A percentile compares a stretch with the other conserved stretches of the same genome.
Evolutionary conservation across 2,797 vertebrate genomes (phyloP).

Genomic region (Urophycis tenuis): DNA sequence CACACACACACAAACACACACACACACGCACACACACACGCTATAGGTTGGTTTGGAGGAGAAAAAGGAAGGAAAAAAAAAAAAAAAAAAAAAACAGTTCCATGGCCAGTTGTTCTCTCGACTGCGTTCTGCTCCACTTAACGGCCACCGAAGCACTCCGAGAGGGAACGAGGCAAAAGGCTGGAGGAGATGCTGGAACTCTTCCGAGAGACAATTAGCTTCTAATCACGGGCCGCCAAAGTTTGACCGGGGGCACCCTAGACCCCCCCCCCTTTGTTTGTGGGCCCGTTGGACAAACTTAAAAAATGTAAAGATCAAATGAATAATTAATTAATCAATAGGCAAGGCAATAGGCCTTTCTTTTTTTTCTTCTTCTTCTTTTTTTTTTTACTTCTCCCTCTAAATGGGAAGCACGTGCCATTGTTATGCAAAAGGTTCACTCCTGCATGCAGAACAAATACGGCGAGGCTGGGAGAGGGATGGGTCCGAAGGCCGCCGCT

Average conservation of each 20-base stretch:
- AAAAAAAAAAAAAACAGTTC: not conserved
- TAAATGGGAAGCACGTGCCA: constrained; percentile 59
- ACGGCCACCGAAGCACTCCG: not conserved
- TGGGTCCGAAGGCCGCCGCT: constrained; percentile 70
- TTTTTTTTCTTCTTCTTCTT: not conserved
- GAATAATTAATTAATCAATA: too few species aligned
- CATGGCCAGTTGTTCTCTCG: not conserved
- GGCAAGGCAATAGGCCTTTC: constrained; percentile 37
- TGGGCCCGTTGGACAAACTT: constrained; percentile 67
- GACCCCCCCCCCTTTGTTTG: constrained; percentile 47
- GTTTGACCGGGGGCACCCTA: constrained; percentile 40
- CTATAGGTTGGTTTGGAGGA: constrained; percentile 2
- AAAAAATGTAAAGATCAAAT: constrained; percentile 67
- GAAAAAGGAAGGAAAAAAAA: not conserved
- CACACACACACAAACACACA: constrained; percentile 44
- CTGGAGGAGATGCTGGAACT: constrained; percentile 37
- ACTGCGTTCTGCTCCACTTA: not conserved
- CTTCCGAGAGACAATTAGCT: constrained; percentile 63
- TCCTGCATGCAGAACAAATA: constrained; percentile 73
- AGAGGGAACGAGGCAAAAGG: constrained; percentile 10
- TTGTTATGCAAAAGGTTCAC: constrained; percentile 74
- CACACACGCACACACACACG: constrained; percentile 53
- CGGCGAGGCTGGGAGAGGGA: constrained; percentile 66
- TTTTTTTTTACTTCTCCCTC: constrained; percentile 39
- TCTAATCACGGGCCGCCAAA: constrained; percentile 57